phyloP scores from a whole-genome alignment of 2,888 invertebrate genomes.

The Nesidiocoris tenuis region DNA sequence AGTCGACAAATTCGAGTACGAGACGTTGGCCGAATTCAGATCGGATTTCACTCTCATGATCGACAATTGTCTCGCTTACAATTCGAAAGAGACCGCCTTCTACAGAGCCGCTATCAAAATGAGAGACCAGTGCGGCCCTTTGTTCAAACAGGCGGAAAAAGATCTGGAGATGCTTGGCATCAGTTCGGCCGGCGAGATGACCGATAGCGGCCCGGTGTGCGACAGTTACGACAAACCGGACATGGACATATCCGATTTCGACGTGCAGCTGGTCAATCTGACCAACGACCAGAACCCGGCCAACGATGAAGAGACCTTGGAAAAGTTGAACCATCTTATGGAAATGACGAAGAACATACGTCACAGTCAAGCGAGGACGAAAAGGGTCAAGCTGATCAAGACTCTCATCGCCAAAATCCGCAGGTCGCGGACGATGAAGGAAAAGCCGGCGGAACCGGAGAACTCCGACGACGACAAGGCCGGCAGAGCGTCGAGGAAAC shows the following conservation, averaged over 20 bases:
- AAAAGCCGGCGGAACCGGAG: slow-evolving; percentile 4
- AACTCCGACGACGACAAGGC: slow-evolving; percentile 24
- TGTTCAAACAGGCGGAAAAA: slow-evolving; percentile 76
- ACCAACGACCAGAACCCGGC: slow-evolving; percentile 40
- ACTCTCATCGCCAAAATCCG: slow-evolving; percentile 62
- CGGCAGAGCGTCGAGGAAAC: neutral
- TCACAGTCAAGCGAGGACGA: slow-evolving; percentile 61
- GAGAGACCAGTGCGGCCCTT: slow-evolving; percentile 79
- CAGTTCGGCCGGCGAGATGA: slow-evolving; percentile 54
- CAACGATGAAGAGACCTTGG: slow-evolving; percentile 48
- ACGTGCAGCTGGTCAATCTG: slow-evolving; percentile 42
- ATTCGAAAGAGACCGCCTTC: slow-evolving; percentile 91
- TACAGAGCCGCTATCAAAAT: slow-evolving; percentile 86
- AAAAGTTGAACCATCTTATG: slow-evolving; percentile 45
- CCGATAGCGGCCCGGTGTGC: slow-evolving; percentile 47
- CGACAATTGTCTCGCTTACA: slow-evolving; percentile 91
- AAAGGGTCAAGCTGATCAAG: slow-evolving; percentile 62
- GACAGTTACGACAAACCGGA: slow-evolving; percentile 30
- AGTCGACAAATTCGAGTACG: slow-evolving; percentile 68
- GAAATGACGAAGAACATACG: slow-evolving; percentile 55
- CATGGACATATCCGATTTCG: slow-evolving; percentile 41
- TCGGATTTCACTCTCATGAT: slow-evolving; percentile 94
- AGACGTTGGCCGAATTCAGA: slow-evolving; percentile 74
- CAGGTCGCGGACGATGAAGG: slow-evolving; percentile 26
- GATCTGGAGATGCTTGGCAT: slow-evolving; percentile 66